Base-by-base conservation (phyloP, 1,140 invertebrate species). In the Campoletis sonorensis region DNA sequence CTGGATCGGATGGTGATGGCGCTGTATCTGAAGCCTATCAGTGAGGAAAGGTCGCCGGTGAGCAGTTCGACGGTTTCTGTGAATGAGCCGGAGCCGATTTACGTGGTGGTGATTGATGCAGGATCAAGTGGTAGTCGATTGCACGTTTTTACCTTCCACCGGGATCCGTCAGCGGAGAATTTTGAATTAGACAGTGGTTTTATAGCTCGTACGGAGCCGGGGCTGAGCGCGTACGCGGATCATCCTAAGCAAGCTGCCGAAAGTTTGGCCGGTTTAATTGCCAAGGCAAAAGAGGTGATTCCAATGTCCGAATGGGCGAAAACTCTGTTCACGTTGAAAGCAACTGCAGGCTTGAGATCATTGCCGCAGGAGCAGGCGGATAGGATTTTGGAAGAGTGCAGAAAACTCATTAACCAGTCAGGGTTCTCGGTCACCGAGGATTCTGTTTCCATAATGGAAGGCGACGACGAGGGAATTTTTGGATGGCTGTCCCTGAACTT, bases 401-500 rank as follows among this genome's bases (percentile, higher is more conserved):
- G 92, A 58, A 92, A 92, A 82, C 90, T 96, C 2, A 95, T 99
- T 72, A 89, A 93, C 70, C 91, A 94, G 21, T 96, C 95, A 49
- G 96, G 95, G 81, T 98, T 98, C 87, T 91, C 93, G 79, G 91
- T 95, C 0, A 93, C 93, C 11, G 92, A 95, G n/a, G n/a, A n/a
- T n/a, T n/a, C 21, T 94, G 96, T 99, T 7, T 94, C 95, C 72
- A 98, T 99, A 72, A 97, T 99, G 97, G 96, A 98, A 87, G 98
- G 98, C 4, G 94, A 94, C 0, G 97, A 98, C 87, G 98, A 99
- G 93, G 98, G 97, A 68, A 95, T 98, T 72, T 98, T 96, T 90
- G 97, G 97, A 16, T 99, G 98, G 98, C 97, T 98, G 88, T 98
- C 97, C 0, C 95, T 98, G 7, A 98, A 98, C 90, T 98, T 97